Evolutionary conservation across 2,113 vertebrate genomes (phyloP), one percentile per base, ranked within the genome.

Genomic region (Zapornia atra): DNA sequence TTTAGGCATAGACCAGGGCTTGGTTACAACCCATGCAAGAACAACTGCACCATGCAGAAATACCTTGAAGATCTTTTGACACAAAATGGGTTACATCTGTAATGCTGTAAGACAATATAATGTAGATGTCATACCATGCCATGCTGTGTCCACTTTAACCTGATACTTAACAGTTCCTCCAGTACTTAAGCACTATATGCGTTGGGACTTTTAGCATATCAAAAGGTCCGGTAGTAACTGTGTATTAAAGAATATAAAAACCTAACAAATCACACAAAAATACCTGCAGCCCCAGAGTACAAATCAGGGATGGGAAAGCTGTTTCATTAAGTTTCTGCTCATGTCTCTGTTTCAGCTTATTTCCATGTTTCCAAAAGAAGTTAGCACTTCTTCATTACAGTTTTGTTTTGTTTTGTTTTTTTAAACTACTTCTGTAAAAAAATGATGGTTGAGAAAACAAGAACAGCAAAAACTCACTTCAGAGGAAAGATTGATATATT

Each of bases 191-290:
- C 1, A 12, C 15, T 34, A 53, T 3, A 18, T 5, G 69, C 60
- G 24, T 10, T 42, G 7, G 3, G 7, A 56, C 3, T 46, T 46
- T 51, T 3, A 60, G 14, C 8, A 46, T 14, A 42, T 0, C 0
- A 0, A 8, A 2, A 57, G 21, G 4, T 53, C 6, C 6, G 33
- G 6, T 9, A 40, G 6, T 19, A 86, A 64, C 20, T 79, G 9
- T 42, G 7, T 11, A 15, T 31, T 11, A 28, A 64, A 46, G 3
- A 48, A n/a, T 16, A n/a, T 25, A 2, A 44, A 19, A 38, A 11
- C 46, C 19, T 22, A 50, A 57, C 10, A 7, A 28, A 5, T 5
- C 16, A 7, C 7, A n/a, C 17, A 38, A 5, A 36, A 77, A 15
- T 12, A 7, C 21, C 48, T n/a, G 16, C 5, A 59, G 4, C 64